Evolutionary conservation across 2,113 vertebrate genomes (phyloP).

Genomic region (Epinephelus moara): DNA sequence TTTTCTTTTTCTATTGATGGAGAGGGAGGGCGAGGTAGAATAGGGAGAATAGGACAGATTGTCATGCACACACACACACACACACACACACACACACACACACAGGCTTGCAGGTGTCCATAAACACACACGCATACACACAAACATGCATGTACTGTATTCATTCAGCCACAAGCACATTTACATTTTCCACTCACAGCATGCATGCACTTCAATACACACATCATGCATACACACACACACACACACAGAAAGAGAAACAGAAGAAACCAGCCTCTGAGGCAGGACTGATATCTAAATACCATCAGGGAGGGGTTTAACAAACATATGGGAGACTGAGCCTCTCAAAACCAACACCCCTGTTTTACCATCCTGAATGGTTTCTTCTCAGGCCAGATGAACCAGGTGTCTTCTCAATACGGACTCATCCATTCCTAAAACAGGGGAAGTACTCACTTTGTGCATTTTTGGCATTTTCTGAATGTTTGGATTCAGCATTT

Average conservation of each 20-base stretch:
- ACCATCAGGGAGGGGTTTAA: neutral
- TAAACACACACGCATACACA: neutral
- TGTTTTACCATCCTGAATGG: neutral
- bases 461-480: neutral
- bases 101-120: conserved; percentile 4
- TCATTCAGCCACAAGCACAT: neutral
- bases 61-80: conserved; percentile 6
- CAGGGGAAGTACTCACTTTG: neutral
- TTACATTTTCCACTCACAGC: neutral
- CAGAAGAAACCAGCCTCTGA: conserved; percentile 11
- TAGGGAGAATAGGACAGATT: conserved; percentile 11
- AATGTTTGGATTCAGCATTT: conserved; percentile 21
- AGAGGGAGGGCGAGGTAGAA: neutral
- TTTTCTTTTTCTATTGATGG: conserved; percentile 34
- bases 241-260: neutral
- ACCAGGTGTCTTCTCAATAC: neutral
- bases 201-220: neutral
- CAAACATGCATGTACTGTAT: neutral
- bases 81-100: neutral
- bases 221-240: neutral
- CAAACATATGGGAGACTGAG: neutral
- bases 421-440: neutral
- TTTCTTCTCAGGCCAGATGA: conserved; percentile 4
- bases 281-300: conserved; percentile 37
- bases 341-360: conserved; percentile 1